These are phyloP conservation scores for Herminia tarsipennalis DNA, from an alignment of 2,888 invertebrate species.

Conservation along the genomic window DNA sequence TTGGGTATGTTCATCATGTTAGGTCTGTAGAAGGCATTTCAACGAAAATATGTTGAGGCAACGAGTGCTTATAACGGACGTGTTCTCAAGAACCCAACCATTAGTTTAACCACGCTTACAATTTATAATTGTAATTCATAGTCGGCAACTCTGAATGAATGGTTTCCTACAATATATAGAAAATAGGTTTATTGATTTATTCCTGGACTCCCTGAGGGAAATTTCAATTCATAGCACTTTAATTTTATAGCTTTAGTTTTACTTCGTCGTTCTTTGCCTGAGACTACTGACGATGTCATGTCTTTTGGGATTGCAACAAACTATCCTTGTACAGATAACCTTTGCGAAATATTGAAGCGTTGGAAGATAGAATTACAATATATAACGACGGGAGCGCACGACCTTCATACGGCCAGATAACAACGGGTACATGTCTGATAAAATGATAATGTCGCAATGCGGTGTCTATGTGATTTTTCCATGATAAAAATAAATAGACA, in stretches of 20 bases:
- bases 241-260: neutral
- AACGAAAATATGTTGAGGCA: too few species aligned
- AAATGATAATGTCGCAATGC: conserved; percentile 63
- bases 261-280: neutral
- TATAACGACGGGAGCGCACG: conserved; percentile 40
- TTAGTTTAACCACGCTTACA: neutral
- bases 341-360: conserved; percentile 31
- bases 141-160: neutral
- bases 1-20: too few species aligned
- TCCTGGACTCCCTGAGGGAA: neutral
- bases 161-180: conserved; percentile 1
- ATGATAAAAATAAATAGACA: conserved; percentile 25
- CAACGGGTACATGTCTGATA: conserved; percentile 60
- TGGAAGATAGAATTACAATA: conserved; percentile 39
- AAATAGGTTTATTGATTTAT: neutral
- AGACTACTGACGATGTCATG: neutral
- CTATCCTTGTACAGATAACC: conserved; percentile 26
- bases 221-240: neutral
- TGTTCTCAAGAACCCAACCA: conserved; percentile 1
- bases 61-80: neutral
- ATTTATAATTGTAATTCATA: conserved; percentile 3
- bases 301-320: conserved; percentile 1
- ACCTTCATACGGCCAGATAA: conserved; percentile 67
- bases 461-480: conserved; percentile 38
- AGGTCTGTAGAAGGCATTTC: too few species aligned